phyloP scores from a whole-genome alignment of 1,140 invertebrate genomes.

The Temnothorax longispinosus region DNA sequence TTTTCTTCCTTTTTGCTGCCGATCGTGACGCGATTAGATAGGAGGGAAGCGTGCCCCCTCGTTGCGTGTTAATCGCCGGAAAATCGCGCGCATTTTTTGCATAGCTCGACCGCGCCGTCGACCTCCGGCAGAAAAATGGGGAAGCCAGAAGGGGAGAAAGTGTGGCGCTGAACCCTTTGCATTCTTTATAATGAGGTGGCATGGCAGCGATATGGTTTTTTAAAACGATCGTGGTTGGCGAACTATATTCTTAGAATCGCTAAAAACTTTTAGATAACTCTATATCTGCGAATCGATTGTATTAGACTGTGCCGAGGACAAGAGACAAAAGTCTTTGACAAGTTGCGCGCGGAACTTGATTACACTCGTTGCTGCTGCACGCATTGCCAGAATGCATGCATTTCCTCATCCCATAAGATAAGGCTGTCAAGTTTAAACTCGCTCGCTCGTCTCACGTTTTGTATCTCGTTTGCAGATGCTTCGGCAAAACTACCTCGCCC shows the following conservation, averaged over 20 bases:
- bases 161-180: background rate
- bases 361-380: background rate
- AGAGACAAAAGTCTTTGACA: background rate
- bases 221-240: too few relatives aligned
- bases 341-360: background rate
- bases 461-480: slow-evolving; percentile 79
- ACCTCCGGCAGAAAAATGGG: slow-evolving; percentile 13
- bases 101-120: slow-evolving; percentile 39
- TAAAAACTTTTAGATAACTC: background rate
- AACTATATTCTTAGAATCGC: background rate
- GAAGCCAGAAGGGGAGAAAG: background rate
- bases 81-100: slow-evolving; percentile 51
- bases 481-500: slow-evolving; percentile 66
- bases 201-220: background rate
- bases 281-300: background rate
- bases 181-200: background rate
- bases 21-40: slow-evolving; percentile 29
- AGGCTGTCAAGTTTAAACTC: slow-evolving; percentile 59
- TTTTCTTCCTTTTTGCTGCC: slow-evolving; percentile 11
- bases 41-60: slow-evolving; percentile 1
- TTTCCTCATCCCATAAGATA: background rate
- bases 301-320: background rate
- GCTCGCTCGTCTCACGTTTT: slow-evolving; percentile 52
- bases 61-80: slow-evolving; percentile 52
- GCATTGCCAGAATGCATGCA: background rate